A percentile compares a stretch with the other conserved stretches of the same genome.
phyloP scores from a whole-genome alignment of 2,888 invertebrate genomes.

The Mesopsocus fuscifrons region DNA sequence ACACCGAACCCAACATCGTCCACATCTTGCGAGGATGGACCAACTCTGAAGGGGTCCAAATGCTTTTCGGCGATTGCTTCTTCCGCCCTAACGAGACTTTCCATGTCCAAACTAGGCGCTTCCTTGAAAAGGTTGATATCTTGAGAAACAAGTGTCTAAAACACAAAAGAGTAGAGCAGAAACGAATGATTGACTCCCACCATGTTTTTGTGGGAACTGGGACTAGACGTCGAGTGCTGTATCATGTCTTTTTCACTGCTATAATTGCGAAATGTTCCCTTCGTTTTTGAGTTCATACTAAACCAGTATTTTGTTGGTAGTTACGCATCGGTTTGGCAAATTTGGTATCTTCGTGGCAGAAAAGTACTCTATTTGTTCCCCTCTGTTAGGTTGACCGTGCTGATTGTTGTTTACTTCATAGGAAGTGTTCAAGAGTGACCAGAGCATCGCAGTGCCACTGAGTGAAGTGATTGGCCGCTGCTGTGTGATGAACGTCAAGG shows the following conservation, averaged over 20 bases:
- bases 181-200: too few species aligned
- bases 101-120: conserved; percentile 86
- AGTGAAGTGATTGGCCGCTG: conserved; percentile 76
- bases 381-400: too few species aligned
- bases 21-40: conserved; percentile 82
- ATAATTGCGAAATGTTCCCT: neutral
- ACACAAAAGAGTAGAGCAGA: too few species aligned
- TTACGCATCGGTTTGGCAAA: too few species aligned
- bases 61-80: conserved; percentile 84
- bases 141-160: too few species aligned
- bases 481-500: conserved; percentile 83
- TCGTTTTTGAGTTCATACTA: too few species aligned
- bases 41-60: conserved; percentile 52
- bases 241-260: neutral
- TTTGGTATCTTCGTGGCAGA: too few species aligned
- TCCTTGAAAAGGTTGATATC: conserved; percentile 55
- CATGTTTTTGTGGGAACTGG: too few species aligned
- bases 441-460: conserved; percentile 64
- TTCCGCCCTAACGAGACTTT: conserved; percentile 88
- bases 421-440: conserved; percentile 91
- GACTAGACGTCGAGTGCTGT: neutral
- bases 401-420: too few species aligned
- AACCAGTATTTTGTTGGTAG: too few species aligned
- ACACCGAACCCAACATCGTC: conserved; percentile 58
- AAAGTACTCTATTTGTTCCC: too few species aligned